phyloP scores from a whole-genome alignment of 2,113 vertebrate species.

The Isurus oxyrinchus region DNA sequence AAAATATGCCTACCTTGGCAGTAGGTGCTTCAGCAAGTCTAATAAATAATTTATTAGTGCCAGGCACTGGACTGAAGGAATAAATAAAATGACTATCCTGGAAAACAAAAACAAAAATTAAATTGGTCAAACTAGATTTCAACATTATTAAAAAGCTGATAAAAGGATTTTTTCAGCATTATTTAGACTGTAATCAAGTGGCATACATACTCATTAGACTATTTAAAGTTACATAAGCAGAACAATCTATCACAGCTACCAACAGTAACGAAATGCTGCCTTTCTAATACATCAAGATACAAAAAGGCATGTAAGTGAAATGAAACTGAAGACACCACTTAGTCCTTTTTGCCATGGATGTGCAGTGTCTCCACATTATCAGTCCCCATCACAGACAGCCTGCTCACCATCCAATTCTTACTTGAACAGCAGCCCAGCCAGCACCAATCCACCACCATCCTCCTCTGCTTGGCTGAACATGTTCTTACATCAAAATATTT shows the following conservation, averaged over 20 bases:
- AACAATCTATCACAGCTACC: not conserved
- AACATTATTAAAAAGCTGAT: not conserved
- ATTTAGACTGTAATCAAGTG: not conserved
- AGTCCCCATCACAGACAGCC: not conserved
- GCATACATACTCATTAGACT: not conserved
- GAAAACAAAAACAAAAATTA: slow-evolving; percentile 44
- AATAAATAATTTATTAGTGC: slow-evolving; percentile 86
- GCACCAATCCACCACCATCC: not conserved
- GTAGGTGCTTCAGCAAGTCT: slow-evolving; percentile 75
- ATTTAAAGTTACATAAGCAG: not conserved
- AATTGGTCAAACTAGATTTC: not conserved
- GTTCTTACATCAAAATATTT: no score
- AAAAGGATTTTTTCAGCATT: not conserved
- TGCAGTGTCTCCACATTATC: not conserved
- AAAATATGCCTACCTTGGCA: slow-evolving; percentile 72
- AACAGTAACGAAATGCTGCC: not conserved
- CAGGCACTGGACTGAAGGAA: slow-evolving; percentile 82
- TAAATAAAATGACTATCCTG: slow-evolving; percentile 98
- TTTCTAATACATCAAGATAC: not conserved
- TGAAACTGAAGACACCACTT: not conserved
- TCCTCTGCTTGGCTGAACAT: not conserved
- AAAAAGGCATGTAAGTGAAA: not conserved
- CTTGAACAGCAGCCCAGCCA: not conserved
- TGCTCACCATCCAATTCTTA: not conserved
- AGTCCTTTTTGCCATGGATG: not conserved